Percentiles rank a stretch among this genome's conserved stretches.
phyloP scores from a whole-genome alignment of 2,797 vertebrate species.

The Holocentrus rufus region DNA sequence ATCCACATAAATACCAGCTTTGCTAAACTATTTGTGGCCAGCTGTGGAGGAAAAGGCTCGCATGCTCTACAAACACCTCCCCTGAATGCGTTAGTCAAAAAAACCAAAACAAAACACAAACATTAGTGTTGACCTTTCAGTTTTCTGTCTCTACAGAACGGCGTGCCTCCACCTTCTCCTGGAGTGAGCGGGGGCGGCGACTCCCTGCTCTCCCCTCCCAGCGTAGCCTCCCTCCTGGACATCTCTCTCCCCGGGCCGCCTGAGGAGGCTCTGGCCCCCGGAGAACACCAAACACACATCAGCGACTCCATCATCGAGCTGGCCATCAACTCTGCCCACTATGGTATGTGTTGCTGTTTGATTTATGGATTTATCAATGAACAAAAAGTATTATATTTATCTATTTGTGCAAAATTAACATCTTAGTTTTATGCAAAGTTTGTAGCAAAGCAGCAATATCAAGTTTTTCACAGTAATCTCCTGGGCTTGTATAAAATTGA shows the following conservation, averaged over 20 bases:
- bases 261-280: slow-evolving; percentile 93
- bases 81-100: too few species aligned
- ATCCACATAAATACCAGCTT: too few species aligned
- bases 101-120: too few species aligned
- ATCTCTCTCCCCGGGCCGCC: slow-evolving; percentile 97
- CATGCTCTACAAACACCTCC: too few species aligned
- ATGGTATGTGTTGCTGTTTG: slow-evolving; percentile 77
- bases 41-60: too few species aligned
- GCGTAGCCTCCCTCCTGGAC: slow-evolving; percentile 94
- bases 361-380: not conserved
- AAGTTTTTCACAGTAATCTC: too few species aligned
- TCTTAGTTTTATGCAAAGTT: too few species aligned
- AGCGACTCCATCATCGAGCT: slow-evolving; percentile 99
- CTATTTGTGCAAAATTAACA: too few species aligned
- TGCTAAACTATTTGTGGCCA: too few species aligned
- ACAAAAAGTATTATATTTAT: too few species aligned
- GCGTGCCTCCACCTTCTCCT: slow-evolving; percentile 81
- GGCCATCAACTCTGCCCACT: slow-evolving; percentile 97
- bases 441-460: too few species aligned
- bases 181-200: slow-evolving; percentile 75
- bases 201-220: slow-evolving; percentile 91
- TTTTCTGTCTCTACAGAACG: slow-evolving; percentile 77
- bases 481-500: too few species aligned
- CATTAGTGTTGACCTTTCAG: not conserved
- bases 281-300: slow-evolving; percentile 92